Conservation (phyloP, 2,888 invertebrate genomes). For the Erannis defoliaria region DNA sequence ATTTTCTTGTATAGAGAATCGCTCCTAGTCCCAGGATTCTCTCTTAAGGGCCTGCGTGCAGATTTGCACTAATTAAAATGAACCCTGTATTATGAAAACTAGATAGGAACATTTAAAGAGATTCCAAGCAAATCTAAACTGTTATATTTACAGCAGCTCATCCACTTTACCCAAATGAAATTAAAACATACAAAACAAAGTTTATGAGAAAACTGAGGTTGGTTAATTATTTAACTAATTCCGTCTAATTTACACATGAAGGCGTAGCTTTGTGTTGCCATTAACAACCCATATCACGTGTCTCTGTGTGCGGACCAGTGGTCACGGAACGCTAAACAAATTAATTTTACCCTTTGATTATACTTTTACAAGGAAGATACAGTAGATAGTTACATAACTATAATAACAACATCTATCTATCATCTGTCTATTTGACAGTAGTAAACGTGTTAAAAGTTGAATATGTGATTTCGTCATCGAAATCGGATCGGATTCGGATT, state of each 20-base stretch:
- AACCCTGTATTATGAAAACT: too few species aligned
- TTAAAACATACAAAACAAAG: conserved; percentile 22
- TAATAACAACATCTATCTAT: not conserved
- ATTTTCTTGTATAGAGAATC: too few species aligned
- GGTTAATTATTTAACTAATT: conserved; percentile 62
- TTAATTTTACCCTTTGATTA: conserved; percentile 64
- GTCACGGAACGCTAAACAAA: conserved; percentile 64
- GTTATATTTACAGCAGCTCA: not conserved
- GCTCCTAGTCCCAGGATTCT: too few species aligned
- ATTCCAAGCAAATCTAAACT: not conserved
- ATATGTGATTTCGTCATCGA: too few species aligned
- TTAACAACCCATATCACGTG: conserved; percentile 79
- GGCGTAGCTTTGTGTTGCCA: conserved; percentile 68
- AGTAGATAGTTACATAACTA: conserved; percentile 34
- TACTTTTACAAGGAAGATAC: conserved; percentile 7
- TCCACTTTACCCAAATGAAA: conserved; percentile 6
- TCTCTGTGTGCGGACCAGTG: conserved; percentile 67
- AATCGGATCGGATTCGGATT: too few species aligned
- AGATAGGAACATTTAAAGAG: too few species aligned
- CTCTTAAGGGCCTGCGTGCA: too few species aligned
- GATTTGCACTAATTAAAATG: too few species aligned
- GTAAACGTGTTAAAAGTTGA: too few species aligned
- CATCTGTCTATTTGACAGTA: too few species aligned
- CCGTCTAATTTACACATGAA: conserved; percentile 66
- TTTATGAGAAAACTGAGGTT: conserved; percentile 42